These are phyloP conservation scores for Arctopsyche grandis DNA, from an alignment of 1,140 invertebrate species.

Conservation along the genomic window DNA sequence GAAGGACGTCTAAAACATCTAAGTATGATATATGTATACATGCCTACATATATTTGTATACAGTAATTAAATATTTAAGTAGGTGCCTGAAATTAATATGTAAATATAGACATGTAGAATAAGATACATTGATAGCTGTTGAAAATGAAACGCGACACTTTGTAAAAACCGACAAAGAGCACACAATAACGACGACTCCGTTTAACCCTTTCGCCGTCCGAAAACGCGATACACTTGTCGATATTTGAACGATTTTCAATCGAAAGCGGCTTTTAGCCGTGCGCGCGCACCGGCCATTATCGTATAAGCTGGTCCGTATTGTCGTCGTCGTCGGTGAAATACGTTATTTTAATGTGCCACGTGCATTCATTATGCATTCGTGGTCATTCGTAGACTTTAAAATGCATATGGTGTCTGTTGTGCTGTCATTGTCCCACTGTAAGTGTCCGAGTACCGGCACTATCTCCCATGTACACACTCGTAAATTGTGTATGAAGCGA, in stretches of 20 bases:
- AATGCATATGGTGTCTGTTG: conserved; percentile 33
- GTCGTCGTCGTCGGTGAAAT: neutral
- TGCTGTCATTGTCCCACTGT: conserved; percentile 43
- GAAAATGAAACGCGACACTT: neutral
- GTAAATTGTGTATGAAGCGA: conserved; percentile 52
- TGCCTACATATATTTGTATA: no score
- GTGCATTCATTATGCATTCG: conserved; percentile 32
- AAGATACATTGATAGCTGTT: no score
- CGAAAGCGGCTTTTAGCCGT: neutral
- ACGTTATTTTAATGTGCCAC: conserved; percentile 30
- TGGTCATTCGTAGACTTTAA: conserved; percentile 36
- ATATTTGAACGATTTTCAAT: conserved; percentile 3
- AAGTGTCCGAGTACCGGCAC: conserved; percentile 38
- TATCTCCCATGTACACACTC: conserved; percentile 39
- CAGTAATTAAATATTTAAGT: no score
- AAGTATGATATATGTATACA: no score
- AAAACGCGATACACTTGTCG: neutral
- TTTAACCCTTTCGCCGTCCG: no score
- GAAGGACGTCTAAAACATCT: no score
- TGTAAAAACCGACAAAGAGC: neutral
- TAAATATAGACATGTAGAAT: no score
- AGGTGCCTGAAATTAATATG: no score
- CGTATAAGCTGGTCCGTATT: neutral
- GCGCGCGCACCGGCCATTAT: neutral
- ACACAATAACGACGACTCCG: neutral